phyloP scores from a whole-genome alignment of 2,113 vertebrate genomes.

The Zosterops japonicus region DNA sequence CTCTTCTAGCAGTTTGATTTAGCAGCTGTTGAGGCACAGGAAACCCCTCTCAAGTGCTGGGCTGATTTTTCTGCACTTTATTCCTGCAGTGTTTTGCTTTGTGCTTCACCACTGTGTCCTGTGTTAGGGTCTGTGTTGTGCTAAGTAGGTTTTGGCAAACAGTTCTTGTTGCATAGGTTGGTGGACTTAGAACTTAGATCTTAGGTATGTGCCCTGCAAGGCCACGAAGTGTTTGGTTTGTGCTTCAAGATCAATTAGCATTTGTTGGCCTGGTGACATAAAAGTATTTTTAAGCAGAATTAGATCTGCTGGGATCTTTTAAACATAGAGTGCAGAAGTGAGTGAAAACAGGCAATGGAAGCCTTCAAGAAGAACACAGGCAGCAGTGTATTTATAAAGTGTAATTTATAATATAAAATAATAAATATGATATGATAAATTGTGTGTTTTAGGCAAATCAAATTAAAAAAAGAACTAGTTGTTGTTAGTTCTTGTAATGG shows the following conservation, averaged over 20 bases:
- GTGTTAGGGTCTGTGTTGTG: not conserved
- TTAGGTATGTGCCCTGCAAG: not conserved
- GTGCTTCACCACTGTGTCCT: not conserved
- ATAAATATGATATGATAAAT: not conserved
- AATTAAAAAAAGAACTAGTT: not conserved
- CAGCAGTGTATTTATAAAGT: not conserved
- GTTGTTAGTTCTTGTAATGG: not conserved
- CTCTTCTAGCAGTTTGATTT: not conserved
- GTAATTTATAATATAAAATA: not conserved
- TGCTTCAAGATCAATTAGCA: not conserved
- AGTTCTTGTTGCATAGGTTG: not conserved
- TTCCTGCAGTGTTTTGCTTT: not conserved
- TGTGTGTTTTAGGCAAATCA: not conserved
- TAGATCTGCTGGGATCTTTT: not conserved
- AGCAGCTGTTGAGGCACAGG: not conserved
- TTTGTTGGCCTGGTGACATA: not conserved
- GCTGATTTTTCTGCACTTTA: not conserved
- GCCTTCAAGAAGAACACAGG: not conserved
- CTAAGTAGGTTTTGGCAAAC: not conserved
- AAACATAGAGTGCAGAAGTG: not conserved
- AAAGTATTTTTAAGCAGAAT: not conserved
- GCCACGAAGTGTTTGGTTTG: not conserved
- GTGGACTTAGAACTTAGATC: constrained; percentile 3
- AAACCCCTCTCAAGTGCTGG: not conserved
- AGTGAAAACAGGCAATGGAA: not conserved